Evolutionary conservation across 2,888 invertebrate genomes (phyloP), one percentile per base, ranked within the genome.

Genomic region (Drosophila eohydei): DNA sequence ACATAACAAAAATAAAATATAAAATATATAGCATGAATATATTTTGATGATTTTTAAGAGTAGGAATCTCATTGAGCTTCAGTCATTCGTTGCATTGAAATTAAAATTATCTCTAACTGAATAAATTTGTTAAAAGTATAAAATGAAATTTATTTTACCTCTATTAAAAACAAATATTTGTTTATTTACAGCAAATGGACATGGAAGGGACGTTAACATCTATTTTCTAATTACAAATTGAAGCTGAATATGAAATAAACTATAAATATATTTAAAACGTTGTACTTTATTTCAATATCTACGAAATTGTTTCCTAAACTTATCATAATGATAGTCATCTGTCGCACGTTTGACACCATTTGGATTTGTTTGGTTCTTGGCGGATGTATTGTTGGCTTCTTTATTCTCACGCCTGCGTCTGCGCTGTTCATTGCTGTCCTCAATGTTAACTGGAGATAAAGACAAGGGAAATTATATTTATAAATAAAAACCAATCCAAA

Each of bases 291-390:
- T 78, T 59, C 93, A 96, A 93, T 97, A 97, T 93, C 98, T 94
- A 84, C 97, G 94, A 93, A 98, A 98, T 92, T 98, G 98, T 93
- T 98, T 98, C 91, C 98, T 98, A 92, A 99, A 99, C 91, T 97
- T 96, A 92, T 98, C 98, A 93, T 97, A 98, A 93, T 98, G 98
- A 92, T 97, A 98, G 94, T 99, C 98, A 92, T 99, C 99, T 0
- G 98, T 98, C 0, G 98, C 98, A 86, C 98, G 96, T 91, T 98
- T 98, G 44, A 96, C 96, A 4, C 95, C 92, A 95, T 93, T 95
- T 94, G 90, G 80, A 56, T 90, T 88, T 0, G 80, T 94, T 94
- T 81, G 95, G 94, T 90, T 71, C 26, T 94, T 94, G 93, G 75
- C 62, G 0, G 82, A 38, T 56, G 94, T 93, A 65, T 94, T 93